Percentiles rank a stretch among this genome's conserved stretches.
Conservation (phyloP, 2,113 vertebrate species). For the Tylochromis polylepis region DNA sequence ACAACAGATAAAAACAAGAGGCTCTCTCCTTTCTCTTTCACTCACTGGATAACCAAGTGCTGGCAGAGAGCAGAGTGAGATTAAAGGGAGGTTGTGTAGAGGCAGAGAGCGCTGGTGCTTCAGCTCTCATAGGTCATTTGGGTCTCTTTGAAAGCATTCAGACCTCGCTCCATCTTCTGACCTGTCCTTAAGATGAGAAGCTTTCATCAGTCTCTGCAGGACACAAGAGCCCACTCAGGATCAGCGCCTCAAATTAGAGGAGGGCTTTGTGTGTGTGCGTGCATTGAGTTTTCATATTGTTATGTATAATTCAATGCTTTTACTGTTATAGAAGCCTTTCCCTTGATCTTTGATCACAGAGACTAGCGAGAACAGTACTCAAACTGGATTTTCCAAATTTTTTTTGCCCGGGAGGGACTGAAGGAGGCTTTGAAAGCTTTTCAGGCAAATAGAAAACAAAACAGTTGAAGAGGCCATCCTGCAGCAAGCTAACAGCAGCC, state of each 20-base stretch:
- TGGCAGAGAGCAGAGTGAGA: conserved; percentile 60
- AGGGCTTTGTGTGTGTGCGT: neutral
- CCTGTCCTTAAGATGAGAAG: conserved; percentile 63
- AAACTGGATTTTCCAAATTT: neutral
- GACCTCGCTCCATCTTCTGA: conserved; percentile 42
- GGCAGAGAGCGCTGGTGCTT: conserved; percentile 42
- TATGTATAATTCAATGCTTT: conserved; percentile 51
- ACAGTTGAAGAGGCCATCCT: neutral
- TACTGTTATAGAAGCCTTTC: conserved; percentile 21
- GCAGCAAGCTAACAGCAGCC: neutral
- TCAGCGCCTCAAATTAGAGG: conserved; percentile 59
- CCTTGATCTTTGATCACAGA: conserved; percentile 48
- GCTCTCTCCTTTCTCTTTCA: conserved; percentile 25
- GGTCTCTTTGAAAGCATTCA: conserved; percentile 65
- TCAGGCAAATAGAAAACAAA: neutral
- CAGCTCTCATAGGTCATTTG: conserved; percentile 57
- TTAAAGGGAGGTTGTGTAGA: conserved; percentile 68
- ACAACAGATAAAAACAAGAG: conserved; percentile 21
- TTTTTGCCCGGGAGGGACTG: neutral
- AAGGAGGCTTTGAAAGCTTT: neutral
- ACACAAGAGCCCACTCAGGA: conserved; percentile 71
- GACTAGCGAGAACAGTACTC: conserved; percentile 1
- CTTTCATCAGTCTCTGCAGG: conserved; percentile 70
- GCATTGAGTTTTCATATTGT: conserved; percentile 14
- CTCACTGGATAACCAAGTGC: conserved; percentile 66